phyloP scores from a whole-genome alignment of 2,113 vertebrate genomes.

The Takifugu flavidus region DNA sequence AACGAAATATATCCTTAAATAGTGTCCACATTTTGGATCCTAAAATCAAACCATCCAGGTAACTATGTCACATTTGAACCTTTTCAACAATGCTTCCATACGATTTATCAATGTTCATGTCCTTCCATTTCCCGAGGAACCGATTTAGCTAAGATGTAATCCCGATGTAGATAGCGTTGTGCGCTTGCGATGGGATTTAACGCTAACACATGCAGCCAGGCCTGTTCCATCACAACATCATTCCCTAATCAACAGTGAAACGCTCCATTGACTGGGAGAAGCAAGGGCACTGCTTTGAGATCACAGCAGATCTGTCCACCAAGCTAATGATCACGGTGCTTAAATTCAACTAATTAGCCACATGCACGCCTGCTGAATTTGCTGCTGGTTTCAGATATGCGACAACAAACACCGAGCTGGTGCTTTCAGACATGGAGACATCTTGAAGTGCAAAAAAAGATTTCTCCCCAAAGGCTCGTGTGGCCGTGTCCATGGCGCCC shows the following conservation, averaged over 20 bases:
- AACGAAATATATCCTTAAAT: background rate
- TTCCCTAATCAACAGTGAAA: constrained; percentile 61
- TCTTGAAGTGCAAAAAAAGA: constrained; percentile 66
- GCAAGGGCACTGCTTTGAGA: constrained; percentile 56
- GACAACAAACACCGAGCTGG: constrained; percentile 62
- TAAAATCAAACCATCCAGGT: no score
- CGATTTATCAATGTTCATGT: background rate
- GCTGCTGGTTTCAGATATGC: constrained; percentile 56
- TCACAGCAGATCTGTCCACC: constrained; percentile 73
- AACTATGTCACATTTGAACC: no score
- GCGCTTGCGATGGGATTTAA: constrained; percentile 38
- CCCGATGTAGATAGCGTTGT: constrained; percentile 39
- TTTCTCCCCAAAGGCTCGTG: constrained; percentile 49
- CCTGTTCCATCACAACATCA: constrained; percentile 46
- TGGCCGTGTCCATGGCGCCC: constrained; percentile 67
- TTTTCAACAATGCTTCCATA: no score
- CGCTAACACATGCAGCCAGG: constrained; percentile 51
- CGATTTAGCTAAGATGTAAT: constrained; percentile 10
- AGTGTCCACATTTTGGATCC: background rate
- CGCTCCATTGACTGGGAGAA: constrained; percentile 57
- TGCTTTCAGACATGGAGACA: constrained; percentile 60
- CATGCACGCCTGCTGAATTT: constrained; percentile 53
- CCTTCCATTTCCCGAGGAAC: background rate
- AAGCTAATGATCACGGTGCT: constrained; percentile 68
- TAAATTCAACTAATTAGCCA: constrained; percentile 77